These are phyloP conservation scores for Hiodon alosoides DNA, from an alignment of 2,113 vertebrate species.

Conservation along the genomic window DNA sequence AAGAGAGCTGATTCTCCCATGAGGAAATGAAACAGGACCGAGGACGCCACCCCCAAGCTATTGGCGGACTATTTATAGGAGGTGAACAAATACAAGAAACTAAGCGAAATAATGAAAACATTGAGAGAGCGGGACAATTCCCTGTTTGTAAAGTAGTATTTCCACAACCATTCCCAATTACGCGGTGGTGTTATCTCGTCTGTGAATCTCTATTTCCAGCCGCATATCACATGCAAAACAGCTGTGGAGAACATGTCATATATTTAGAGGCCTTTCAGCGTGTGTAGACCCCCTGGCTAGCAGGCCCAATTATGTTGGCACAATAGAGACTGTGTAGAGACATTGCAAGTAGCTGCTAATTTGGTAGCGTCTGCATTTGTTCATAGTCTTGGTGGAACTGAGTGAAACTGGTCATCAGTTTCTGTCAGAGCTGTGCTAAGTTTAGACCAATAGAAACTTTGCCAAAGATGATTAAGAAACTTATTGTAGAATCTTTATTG, in stretches of 20 bases:
- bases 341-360: conserved; percentile 15
- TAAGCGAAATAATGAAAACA: conserved; percentile 35
- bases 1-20: neutral
- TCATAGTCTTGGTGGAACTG: neutral
- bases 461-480: too few relatives aligned
- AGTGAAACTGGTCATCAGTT: neutral
- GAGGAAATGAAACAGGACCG: conserved; percentile 15
- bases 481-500: too few relatives aligned
- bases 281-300: conserved; percentile 49
- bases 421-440: too few relatives aligned
- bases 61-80: conserved; percentile 25
- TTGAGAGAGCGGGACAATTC: conserved; percentile 33
- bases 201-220: conserved; percentile 55
- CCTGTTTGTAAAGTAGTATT: conserved; percentile 29
- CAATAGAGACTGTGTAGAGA: conserved; percentile 63
- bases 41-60: conserved; percentile 12
- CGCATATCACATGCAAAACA: conserved; percentile 71
- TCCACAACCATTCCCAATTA: conserved; percentile 25
- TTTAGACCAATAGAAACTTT: too few relatives aligned
- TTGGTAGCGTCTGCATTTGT: neutral
- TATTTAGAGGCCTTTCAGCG: conserved; percentile 63
- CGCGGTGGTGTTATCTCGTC: conserved; percentile 49
- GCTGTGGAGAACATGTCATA: conserved; percentile 63
- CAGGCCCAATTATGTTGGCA: conserved; percentile 54
- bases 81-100: conserved; percentile 24